A percentile compares a stretch with the other conserved stretches of the same genome.
These are phyloP conservation scores for Zaprionus vittiger DNA, from an alignment of 1,140 invertebrate species.

Conservation along the genomic window DNA sequence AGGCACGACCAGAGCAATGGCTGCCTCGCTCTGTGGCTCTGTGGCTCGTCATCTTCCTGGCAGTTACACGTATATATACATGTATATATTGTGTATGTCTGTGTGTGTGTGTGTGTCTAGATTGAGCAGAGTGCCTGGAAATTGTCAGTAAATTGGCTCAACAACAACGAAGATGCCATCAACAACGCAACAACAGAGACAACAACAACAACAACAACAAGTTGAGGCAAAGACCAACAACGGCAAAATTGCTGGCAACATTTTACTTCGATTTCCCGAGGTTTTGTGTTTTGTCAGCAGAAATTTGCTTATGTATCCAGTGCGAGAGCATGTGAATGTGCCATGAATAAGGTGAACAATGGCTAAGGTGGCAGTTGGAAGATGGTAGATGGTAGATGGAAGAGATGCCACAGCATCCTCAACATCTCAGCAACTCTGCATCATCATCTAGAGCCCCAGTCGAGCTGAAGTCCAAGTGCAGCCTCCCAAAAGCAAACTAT, in stretches of 20 bases:
- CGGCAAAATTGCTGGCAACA: conserved; percentile 71
- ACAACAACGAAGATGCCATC: conserved; percentile 63
- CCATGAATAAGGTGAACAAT: conserved; percentile 61
- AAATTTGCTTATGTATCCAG: conserved; percentile 69
- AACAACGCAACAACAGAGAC: conserved; percentile 55
- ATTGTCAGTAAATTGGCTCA: conserved; percentile 81
- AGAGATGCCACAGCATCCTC: background rate
- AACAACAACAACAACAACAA: conserved; percentile 48
- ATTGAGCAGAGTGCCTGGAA: conserved; percentile 73
- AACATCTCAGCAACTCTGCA: background rate
- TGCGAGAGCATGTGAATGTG: conserved; percentile 21
- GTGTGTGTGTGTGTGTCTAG: conserved; percentile 57
- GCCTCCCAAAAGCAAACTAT: background rate
- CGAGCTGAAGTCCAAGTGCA: background rate
- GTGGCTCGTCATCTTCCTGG: conserved; percentile 49
- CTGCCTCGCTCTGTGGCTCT: conserved; percentile 11
- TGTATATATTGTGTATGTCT: conserved; percentile 12
- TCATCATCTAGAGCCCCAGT: background rate
- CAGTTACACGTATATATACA: conserved; percentile 56
- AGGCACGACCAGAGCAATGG: conserved; percentile 26
- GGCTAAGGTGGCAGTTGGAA: conserved; percentile 7
- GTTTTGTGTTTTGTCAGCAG: conserved; percentile 78
- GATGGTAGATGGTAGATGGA: background rate
- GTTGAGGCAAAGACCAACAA: conserved; percentile 34
- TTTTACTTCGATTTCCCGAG: conserved; percentile 78